Conservation (phyloP, 2,113 vertebrate genomes). For the Tonatia bakeri region DNA sequence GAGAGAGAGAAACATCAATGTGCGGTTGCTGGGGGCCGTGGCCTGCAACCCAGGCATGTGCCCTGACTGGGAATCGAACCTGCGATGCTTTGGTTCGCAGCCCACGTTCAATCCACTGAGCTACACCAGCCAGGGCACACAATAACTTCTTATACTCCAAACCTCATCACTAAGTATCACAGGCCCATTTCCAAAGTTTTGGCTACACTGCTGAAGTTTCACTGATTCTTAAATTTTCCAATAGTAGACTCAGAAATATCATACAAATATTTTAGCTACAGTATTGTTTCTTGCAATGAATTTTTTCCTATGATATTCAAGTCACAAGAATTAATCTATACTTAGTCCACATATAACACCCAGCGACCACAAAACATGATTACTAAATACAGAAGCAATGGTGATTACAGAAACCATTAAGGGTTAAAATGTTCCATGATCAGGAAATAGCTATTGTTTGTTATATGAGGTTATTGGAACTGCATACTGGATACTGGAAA, state of each 20-base stretch:
- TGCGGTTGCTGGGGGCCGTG: too few species aligned
- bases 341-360: not conserved
- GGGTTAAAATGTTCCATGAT: not conserved
- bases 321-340: constrained; percentile 8
- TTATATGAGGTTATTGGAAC: constrained; percentile 3
- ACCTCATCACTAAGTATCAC: not conserved
- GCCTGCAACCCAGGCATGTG: too few species aligned
- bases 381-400: not conserved
- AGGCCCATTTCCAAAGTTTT: constrained; percentile 23
- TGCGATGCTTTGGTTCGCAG: too few species aligned
- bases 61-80: too few species aligned
- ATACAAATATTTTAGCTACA: constrained; percentile 9
- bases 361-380: not conserved
- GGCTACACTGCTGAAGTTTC: not conserved
- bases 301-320: not conserved
- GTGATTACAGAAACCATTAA: not conserved
- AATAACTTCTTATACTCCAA: not conserved
- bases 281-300: not conserved
- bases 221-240: not conserved
- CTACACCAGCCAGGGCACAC: too few species aligned
- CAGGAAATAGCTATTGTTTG: not conserved
- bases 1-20: too few species aligned
- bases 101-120: too few species aligned
- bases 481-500: not conserved
- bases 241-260: constrained; percentile 7